Evolutionary conservation across 2,888 invertebrate species (phyloP).

Genomic region (Orchesellides sinensis): DNA sequence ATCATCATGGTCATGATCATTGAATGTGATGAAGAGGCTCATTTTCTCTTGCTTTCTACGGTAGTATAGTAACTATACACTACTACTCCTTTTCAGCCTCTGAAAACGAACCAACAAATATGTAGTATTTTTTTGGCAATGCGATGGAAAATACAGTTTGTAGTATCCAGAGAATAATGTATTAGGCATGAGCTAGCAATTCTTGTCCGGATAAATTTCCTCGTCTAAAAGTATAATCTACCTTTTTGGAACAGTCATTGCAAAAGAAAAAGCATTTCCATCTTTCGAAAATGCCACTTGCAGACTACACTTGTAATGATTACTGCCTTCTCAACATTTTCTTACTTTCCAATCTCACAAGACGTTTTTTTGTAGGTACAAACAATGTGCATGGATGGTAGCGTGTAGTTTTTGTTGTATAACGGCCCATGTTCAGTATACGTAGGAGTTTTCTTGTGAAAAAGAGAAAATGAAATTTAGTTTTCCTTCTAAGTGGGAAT

Average conservation of each 20-base stretch:
- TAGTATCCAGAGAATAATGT: slow-evolving; percentile 43
- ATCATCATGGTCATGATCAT: slow-evolving; percentile 58
- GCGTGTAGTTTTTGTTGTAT: neutral
- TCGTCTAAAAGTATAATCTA: slow-evolving; percentile 61
- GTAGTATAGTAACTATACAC: slow-evolving; percentile 18
- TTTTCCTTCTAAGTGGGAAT: slow-evolving; percentile 65
- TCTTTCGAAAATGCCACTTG: slow-evolving; percentile 59
- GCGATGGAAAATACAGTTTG: slow-evolving; percentile 43
- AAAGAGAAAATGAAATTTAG: slow-evolving; percentile 62
- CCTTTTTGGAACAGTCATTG: slow-evolving; percentile 42
- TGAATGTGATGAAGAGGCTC: slow-evolving; percentile 63
- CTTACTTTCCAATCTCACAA: slow-evolving; percentile 61
- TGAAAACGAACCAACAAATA: slow-evolving; percentile 37
- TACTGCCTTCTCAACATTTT: slow-evolving; percentile 60
- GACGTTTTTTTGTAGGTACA: slow-evolving; percentile 26
- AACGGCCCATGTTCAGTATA: neutral
- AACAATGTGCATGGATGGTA: neutral
- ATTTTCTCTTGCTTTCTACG: slow-evolving; percentile 47
- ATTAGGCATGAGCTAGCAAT: slow-evolving; percentile 57
- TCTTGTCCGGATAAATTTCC: slow-evolving; percentile 58
- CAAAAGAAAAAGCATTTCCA: slow-evolving; percentile 41
- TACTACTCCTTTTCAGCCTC: slow-evolving; percentile 19
- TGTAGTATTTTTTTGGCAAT: slow-evolving; percentile 54
- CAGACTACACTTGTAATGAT: slow-evolving; percentile 65
- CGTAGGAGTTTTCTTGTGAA: slow-evolving; percentile 5